Percentiles rank a stretch among this genome's conserved stretches.
These are phyloP conservation scores for Syngnathus rostellatus DNA, from an alignment of 2,797 vertebrate genomes.

Conservation along the genomic window DNA sequence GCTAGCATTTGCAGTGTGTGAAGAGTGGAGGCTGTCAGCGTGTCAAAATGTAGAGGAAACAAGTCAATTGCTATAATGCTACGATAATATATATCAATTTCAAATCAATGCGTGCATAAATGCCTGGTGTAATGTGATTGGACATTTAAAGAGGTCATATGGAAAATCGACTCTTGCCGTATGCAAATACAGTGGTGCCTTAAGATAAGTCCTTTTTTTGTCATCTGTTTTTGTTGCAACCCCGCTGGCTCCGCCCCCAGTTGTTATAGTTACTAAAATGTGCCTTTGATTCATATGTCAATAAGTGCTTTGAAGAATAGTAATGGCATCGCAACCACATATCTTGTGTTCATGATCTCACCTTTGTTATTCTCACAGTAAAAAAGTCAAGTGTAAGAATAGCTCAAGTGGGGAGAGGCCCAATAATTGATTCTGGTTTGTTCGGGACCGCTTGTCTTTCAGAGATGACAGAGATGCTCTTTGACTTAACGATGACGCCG, in stretches of 20 bases:
- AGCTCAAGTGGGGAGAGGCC: background rate
- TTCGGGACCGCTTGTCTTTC: background rate
- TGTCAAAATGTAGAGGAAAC: background rate
- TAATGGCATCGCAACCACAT: background rate
- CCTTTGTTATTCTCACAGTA: background rate
- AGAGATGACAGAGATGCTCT: constrained; percentile 40
- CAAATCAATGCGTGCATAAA: background rate
- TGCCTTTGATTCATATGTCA: too few species aligned
- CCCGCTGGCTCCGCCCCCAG: too few species aligned
- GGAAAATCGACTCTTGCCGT: background rate
- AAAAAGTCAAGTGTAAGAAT: background rate
- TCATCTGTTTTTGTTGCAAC: too few species aligned
- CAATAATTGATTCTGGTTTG: background rate
- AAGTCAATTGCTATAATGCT: background rate
- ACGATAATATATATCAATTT: background rate
- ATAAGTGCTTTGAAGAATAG: background rate
- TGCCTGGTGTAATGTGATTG: background rate
- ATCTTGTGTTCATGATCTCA: background rate
- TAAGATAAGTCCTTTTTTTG: background rate
- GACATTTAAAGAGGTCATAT: background rate
- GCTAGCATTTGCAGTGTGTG: background rate
- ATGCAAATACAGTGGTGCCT: background rate
- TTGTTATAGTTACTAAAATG: too few species aligned
- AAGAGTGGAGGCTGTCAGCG: background rate
- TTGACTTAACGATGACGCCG: constrained; percentile 37